These are phyloP conservation scores for Muntiacus reevesi DNA, from an alignment of 2,113 vertebrate species.

Conservation along the genomic window DNA sequence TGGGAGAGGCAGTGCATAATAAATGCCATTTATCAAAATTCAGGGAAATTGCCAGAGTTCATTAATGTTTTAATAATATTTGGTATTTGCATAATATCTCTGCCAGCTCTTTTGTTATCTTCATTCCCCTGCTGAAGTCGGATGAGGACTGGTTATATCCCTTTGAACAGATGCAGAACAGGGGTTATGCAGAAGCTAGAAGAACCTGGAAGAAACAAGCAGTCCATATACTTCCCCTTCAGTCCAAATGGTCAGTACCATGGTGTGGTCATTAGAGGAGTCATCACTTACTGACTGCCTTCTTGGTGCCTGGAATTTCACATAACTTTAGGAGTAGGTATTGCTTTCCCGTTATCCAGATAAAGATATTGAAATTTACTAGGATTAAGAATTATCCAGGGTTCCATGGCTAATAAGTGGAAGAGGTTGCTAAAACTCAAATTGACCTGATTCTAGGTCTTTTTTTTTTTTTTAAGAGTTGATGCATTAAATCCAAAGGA, in stretches of 20 bases:
- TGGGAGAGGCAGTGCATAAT: conserved; percentile 55
- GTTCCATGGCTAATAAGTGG: background rate
- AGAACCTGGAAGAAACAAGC: background rate
- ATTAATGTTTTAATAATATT: conserved; percentile 76
- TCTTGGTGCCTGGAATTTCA: background rate
- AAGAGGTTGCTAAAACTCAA: conserved; percentile 9
- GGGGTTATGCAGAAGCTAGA: background rate
- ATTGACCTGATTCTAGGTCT: background rate
- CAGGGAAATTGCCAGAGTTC: conserved; percentile 67
- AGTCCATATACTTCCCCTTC: background rate
- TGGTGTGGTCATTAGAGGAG: background rate
- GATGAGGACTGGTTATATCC: background rate
- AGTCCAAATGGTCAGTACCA: background rate
- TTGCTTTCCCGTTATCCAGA: background rate
- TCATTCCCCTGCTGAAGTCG: conserved; percentile 9
- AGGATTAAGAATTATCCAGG: background rate
- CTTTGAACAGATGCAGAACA: background rate
- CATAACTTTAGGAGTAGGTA: background rate
- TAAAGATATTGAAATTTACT: background rate
- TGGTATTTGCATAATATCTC: conserved; percentile 64
- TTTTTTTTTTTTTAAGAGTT: background rate
- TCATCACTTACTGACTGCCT: background rate
- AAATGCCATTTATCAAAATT: conserved; percentile 69
- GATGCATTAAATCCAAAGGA: background rate
- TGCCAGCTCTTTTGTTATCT: conserved; percentile 60